These are phyloP conservation scores for Drosophila formosana DNA, from an alignment of 2,888 invertebrate species.

Conservation along the genomic window DNA sequence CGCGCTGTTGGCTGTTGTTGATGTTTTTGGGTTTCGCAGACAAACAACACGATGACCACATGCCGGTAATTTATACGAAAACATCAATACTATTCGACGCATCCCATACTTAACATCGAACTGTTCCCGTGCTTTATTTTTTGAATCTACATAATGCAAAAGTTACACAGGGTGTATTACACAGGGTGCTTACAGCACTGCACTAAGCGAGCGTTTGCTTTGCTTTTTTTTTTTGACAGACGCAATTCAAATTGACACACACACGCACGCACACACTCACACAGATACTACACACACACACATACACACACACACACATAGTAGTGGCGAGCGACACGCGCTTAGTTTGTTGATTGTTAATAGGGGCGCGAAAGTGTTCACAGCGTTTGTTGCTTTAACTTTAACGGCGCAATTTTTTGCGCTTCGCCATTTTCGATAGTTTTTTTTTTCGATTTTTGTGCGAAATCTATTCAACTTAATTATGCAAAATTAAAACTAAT, in stretches of 20 bases:
- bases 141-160: not conserved
- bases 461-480: not conserved
- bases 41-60: constrained; percentile 57
- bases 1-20: constrained; percentile 15
- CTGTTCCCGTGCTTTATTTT: constrained; percentile 1
- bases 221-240: constrained; percentile 21
- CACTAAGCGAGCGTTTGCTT: constrained; percentile 32
- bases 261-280: constrained; percentile 14
- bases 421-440: constrained; percentile 11
- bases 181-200: constrained; percentile 25
- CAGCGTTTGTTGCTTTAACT: constrained; percentile 21
- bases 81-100: constrained; percentile 20
- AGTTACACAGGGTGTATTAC: constrained; percentile 7
- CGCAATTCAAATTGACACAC: constrained; percentile 14
- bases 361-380: constrained; percentile 35
- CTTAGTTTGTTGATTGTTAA: constrained; percentile 42
- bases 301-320: constrained; percentile 12
- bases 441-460: constrained; percentile 4
- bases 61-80: constrained; percentile 68
- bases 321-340: constrained; percentile 31
- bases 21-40: constrained; percentile 26
- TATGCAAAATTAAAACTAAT: not conserved
- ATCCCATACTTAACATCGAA: constrained; percentile 9
- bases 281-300: constrained; percentile 17
- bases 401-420: constrained; percentile 44